Evolutionary conservation across 2,888 invertebrate species (phyloP).

Genomic region (Melieria picta): DNA sequence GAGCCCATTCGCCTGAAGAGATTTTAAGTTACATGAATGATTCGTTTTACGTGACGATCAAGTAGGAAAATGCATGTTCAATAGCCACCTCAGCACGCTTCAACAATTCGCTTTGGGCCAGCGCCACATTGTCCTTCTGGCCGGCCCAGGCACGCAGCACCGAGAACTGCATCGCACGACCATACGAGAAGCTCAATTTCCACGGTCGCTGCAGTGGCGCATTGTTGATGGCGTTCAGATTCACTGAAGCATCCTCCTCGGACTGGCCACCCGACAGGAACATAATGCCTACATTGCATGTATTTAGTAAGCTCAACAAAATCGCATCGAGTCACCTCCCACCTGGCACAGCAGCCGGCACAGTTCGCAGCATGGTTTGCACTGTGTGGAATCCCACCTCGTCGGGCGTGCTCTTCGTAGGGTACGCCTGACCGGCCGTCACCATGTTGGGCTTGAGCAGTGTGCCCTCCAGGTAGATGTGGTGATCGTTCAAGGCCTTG

Average conservation of each 20-base stretch:
- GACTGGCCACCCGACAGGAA: conserved; percentile 99
- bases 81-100: conserved; percentile 80
- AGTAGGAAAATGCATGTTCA: no score
- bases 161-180: conserved; percentile 96
- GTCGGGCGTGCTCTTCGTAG: conserved; percentile 78
- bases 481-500: conserved; percentile 96
- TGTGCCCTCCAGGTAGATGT: conserved; percentile 97
- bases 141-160: conserved; percentile 95
- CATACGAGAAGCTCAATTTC: conserved; percentile 97
- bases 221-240: conserved; percentile 96
- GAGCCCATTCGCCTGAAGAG: conserved; percentile 74
- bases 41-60: no score
- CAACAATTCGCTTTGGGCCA: conserved; percentile 87
- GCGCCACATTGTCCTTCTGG: conserved; percentile 84
- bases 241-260: conserved; percentile 95
- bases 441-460: conserved; percentile 99
- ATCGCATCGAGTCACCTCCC: neutral
- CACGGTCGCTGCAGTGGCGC: conserved; percentile 87
- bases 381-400: conserved; percentile 94
- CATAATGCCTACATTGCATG: conserved; percentile 70
- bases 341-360: conserved; percentile 95
- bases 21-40: no score
- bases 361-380: conserved; percentile 88
- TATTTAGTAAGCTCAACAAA: neutral
- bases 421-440: conserved; percentile 86